Evolutionary conservation across 2,888 invertebrate species (phyloP).

Genomic region (Crocallis elinguaria): DNA sequence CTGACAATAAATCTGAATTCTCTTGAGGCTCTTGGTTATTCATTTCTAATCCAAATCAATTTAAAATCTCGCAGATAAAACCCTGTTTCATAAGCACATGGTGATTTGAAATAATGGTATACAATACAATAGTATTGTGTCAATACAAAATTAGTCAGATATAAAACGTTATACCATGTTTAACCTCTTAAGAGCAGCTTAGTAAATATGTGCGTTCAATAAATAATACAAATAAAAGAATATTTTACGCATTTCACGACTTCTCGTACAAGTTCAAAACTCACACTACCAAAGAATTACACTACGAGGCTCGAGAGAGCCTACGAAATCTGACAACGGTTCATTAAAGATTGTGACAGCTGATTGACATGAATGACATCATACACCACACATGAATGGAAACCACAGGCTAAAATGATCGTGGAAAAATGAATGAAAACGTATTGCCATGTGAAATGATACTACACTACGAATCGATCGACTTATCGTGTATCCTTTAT

Average conservation of each 20-base stretch:
- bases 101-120: slow-evolving; percentile 21
- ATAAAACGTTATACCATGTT: not conserved
- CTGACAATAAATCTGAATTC: slow-evolving; percentile 62
- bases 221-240: not conserved
- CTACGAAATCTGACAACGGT: slow-evolving; percentile 5
- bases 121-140: slow-evolving; percentile 12
- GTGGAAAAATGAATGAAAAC: slow-evolving; percentile 4
- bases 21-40: slow-evolving; percentile 61
- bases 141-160: slow-evolving; percentile 13
- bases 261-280: slow-evolving; percentile 14
- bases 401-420: too few species aligned
- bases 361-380: not conserved
- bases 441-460: not conserved
- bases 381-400: not conserved
- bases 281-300: too few species aligned
- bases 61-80: slow-evolving; percentile 37
- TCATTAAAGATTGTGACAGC: slow-evolving; percentile 7
- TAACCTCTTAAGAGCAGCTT: not conserved
- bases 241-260: slow-evolving; percentile 8
- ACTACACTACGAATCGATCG: not conserved
- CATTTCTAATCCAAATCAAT: slow-evolving; percentile 51
- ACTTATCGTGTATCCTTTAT: too few species aligned
- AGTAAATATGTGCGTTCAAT: slow-evolving; percentile 5
- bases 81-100: slow-evolving; percentile 42
- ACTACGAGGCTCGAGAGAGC: too few species aligned